Evolutionary conservation across 1,140 invertebrate species (phyloP).

Genomic region (Spodoptera frugiperda): DNA sequence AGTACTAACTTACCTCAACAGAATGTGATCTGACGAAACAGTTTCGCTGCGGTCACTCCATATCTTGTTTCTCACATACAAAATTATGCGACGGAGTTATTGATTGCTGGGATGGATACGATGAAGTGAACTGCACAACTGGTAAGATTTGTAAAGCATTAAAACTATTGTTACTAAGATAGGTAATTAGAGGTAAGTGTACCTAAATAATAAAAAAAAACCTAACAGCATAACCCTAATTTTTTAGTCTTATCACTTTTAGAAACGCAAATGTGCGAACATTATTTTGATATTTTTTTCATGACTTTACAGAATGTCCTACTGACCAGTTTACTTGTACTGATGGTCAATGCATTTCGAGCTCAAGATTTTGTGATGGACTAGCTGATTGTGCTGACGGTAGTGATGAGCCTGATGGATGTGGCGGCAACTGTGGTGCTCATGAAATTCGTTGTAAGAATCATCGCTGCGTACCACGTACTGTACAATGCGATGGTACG

Average conservation of each 20-base stretch:
- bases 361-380: constrained; percentile 94
- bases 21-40: constrained; percentile 90
- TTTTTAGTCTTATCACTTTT: no score
- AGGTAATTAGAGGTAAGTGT: no score
- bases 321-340: constrained; percentile 81
- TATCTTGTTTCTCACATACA: constrained; percentile 90
- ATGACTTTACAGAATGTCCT: constrained; percentile 75
- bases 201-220: no score
- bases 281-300: no score
- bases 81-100: constrained; percentile 91
- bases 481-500: constrained; percentile 86
- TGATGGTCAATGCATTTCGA: constrained; percentile 92
- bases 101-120: constrained; percentile 93
- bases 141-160: constrained; percentile 75
- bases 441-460: constrained; percentile 86
- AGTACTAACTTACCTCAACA: constrained; percentile 70
- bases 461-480: constrained; percentile 87
- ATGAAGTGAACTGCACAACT: constrained; percentile 92
- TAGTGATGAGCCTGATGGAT: constrained; percentile 92
- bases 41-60: constrained; percentile 92
- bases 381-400: constrained; percentile 93
- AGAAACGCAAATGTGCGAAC: no score
- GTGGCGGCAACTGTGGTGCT: constrained; percentile 85
- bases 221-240: no score
- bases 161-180: background rate